A percentile compares a stretch with the other conserved stretches of the same genome.
Conservation (phyloP, 2,797 vertebrate genomes). For the Fistularia commersonii region DNA sequence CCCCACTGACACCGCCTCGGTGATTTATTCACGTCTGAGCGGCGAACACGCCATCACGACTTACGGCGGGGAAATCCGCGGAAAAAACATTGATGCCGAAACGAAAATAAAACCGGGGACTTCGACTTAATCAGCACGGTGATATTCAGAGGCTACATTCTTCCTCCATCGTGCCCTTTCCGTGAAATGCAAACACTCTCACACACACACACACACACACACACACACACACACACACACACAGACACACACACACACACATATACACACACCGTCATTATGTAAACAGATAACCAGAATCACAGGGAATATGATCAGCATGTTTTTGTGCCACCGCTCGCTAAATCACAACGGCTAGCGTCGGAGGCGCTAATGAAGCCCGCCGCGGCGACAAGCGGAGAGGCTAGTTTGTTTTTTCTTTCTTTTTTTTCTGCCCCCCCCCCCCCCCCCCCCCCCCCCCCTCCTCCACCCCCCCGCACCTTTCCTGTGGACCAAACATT, state of each 20-base stretch:
- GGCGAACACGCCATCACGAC: too few relatives aligned
- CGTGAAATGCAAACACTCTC: too few relatives aligned
- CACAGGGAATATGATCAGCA: constrained; percentile 62
- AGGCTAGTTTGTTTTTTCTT: too few relatives aligned
- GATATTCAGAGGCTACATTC: constrained; percentile 24
- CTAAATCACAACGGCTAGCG: constrained; percentile 53
- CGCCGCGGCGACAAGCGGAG: too few relatives aligned
- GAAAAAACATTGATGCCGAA: constrained; percentile 28
- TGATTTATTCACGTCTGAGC: too few relatives aligned
- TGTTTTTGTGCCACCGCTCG: constrained; percentile 64
- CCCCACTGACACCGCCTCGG: too few relatives aligned
- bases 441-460: too few relatives aligned
- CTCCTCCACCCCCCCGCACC: constrained; percentile 54
- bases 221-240: too few relatives aligned
- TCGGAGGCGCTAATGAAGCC: constrained; percentile 68
- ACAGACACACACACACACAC: too few relatives aligned
- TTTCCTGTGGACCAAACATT: constrained; percentile 66
- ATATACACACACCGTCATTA: constrained; percentile 32
- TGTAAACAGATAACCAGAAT: constrained; percentile 62
- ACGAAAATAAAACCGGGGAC: constrained; percentile 32
- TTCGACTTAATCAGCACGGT: constrained; percentile 18
- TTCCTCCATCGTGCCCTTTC: constrained; percentile 46
- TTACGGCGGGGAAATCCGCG: constrained; percentile 13
- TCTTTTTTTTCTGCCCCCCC: too few relatives aligned
- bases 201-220: too few relatives aligned